These are phyloP conservation scores for Perca fluviatilis DNA, from an alignment of 2,113 vertebrate species.

Conservation along the genomic window DNA sequence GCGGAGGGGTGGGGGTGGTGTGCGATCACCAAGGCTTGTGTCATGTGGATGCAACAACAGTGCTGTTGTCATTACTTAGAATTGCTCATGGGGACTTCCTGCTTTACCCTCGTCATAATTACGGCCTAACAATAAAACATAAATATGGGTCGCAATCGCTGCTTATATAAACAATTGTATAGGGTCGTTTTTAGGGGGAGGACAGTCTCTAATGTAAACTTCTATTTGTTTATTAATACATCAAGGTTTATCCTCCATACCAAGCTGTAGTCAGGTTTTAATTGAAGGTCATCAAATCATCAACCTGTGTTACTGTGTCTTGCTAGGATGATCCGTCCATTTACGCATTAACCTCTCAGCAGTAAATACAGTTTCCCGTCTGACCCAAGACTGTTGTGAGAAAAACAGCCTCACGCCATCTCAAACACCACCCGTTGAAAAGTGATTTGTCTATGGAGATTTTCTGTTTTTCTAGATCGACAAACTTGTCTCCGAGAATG, in stretches of 20 bases:
- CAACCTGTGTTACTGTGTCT: background rate
- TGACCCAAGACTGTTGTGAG: background rate
- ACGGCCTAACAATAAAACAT: too few relatives aligned
- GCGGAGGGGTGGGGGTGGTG: too few relatives aligned
- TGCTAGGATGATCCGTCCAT: background rate
- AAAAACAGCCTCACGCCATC: constrained; percentile 6
- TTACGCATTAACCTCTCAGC: constrained; percentile 27
- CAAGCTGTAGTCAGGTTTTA: background rate
- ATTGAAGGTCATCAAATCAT: background rate
- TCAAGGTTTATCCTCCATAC: background rate
- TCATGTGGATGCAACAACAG: too few relatives aligned
- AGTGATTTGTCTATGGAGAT: background rate
- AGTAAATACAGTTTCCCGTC: background rate
- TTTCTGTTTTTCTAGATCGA: background rate
- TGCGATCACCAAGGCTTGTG: too few relatives aligned
- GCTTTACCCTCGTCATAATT: too few relatives aligned
- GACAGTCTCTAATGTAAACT: background rate
- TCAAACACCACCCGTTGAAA: background rate
- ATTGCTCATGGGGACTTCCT: too few relatives aligned
- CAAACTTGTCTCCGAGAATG: background rate
- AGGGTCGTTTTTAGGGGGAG: too few relatives aligned
- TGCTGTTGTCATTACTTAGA: too few relatives aligned
- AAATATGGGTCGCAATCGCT: too few relatives aligned
- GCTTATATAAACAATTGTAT: too few relatives aligned
- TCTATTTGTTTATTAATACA: background rate